Evolutionary conservation across 2,113 vertebrate species (phyloP).

Genomic region (Triplophysa rosa): DNA sequence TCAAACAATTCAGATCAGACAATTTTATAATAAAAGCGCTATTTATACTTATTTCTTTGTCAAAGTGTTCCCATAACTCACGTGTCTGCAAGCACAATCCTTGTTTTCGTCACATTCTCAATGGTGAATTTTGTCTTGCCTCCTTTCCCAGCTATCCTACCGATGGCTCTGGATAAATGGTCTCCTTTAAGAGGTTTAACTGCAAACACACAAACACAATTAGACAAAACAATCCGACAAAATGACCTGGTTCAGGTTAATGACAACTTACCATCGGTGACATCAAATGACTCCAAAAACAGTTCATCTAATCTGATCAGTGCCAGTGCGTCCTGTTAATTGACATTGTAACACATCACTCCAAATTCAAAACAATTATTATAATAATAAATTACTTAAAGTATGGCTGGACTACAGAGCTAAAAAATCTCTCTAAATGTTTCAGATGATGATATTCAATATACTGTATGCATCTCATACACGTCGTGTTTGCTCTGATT

Average conservation of each 20-base stretch:
- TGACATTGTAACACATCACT: slow-evolving; percentile 3
- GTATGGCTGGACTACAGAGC: not conserved
- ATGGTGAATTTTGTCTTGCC: slow-evolving; percentile 99
- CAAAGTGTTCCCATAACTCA: slow-evolving; percentile 72
- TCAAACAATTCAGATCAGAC: no score
- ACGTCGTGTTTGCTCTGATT: no score
- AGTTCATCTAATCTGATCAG: slow-evolving; percentile 95
- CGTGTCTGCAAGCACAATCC: slow-evolving; percentile 94
- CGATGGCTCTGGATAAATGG: slow-evolving; percentile 93
- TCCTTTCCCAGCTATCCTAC: slow-evolving; percentile 95
- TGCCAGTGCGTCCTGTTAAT: slow-evolving; percentile 89
- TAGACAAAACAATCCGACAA: not conserved
- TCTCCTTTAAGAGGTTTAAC: slow-evolving; percentile 97
- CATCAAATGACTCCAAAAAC: slow-evolving; percentile 93
- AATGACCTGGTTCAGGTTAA: not conserved
- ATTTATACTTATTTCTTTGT: not conserved
- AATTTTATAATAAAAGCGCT: not conserved
- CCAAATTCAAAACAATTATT: no score
- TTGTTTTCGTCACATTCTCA: slow-evolving; percentile 94
- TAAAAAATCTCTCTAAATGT: not conserved
- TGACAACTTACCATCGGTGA: slow-evolving; percentile 88
- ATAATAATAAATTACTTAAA: not conserved
- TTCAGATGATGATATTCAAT: no score
- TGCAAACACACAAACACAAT: slow-evolving; percentile 53
- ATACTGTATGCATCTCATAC: no score